These are phyloP conservation scores for Lasioglossum zephyrum DNA, from an alignment of 2,888 invertebrate genomes.

Conservation along the genomic window DNA sequence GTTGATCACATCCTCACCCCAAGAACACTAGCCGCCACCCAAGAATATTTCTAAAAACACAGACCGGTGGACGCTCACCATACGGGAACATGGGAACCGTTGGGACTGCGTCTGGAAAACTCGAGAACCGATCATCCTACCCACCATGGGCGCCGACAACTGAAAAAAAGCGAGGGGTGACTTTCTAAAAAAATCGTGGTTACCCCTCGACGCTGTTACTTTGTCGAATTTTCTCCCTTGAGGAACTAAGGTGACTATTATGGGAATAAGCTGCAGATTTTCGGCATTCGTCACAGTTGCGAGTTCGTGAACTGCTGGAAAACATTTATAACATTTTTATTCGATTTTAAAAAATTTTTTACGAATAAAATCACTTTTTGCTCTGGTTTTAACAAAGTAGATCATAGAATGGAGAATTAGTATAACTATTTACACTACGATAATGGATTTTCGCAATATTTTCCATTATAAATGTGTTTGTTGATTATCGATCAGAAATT, in stretches of 20 bases:
- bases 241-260: neutral
- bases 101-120: neutral
- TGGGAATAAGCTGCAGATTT: neutral
- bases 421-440: neutral
- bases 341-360: neutral
- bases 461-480: too few relatives aligned
- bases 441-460: neutral
- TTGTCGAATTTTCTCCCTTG: neutral
- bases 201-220: neutral
- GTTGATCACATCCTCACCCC: conserved; percentile 48
- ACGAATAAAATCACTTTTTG: neutral
- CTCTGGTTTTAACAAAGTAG: neutral
- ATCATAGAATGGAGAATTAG: neutral
- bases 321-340: neutral
- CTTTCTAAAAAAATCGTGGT: conserved; percentile 9
- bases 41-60: conserved; percentile 15
- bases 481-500: too few relatives aligned
- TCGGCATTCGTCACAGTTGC: neutral
- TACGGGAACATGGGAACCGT: conserved; percentile 24
- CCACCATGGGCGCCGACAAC: neutral
- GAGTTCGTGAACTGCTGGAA: neutral
- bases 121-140: neutral
- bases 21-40: neutral
- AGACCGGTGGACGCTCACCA: neutral
- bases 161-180: conserved; percentile 21